phyloP scores from a whole-genome alignment of 2,113 vertebrate species.

The Xiphophorus couchianus region DNA sequence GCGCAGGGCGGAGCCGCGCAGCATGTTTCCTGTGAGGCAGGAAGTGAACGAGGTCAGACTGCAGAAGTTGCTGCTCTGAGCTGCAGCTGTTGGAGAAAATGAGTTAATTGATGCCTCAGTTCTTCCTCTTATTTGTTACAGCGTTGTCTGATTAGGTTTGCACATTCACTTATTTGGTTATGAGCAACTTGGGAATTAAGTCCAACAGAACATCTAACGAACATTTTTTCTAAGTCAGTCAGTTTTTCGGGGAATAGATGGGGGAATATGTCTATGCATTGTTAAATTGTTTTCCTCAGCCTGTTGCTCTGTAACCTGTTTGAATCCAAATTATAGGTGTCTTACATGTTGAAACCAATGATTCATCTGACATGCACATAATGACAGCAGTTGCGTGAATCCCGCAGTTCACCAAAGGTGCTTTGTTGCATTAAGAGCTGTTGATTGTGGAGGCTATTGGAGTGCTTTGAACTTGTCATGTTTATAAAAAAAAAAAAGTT shows the following conservation, averaged over 20 bases:
- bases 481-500: background rate
- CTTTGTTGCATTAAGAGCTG: background rate
- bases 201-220: background rate
- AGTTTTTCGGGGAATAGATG: background rate
- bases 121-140: conserved; percentile 28
- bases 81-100: conserved; percentile 55
- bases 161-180: background rate
- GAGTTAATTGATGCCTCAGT: conserved; percentile 24
- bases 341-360: background rate
- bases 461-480: background rate
- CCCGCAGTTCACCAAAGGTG: background rate
- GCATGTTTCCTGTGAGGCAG: conserved; percentile 73
- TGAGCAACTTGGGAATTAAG: background rate
- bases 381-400: conserved; percentile 15
- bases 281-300: background rate
- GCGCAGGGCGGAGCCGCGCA: conserved; percentile 57
- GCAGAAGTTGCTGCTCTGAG: conserved; percentile 57
- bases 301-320: background rate
- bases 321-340: too few species aligned
- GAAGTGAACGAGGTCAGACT: conserved; percentile 67
- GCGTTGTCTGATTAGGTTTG: conserved; percentile 5
- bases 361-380: conserved; percentile 45
- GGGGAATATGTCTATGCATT: background rate
- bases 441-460: background rate
- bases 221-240: background rate